phyloP scores from a whole-genome alignment of 2,113 vertebrate species.

The Prolemur simus region DNA sequence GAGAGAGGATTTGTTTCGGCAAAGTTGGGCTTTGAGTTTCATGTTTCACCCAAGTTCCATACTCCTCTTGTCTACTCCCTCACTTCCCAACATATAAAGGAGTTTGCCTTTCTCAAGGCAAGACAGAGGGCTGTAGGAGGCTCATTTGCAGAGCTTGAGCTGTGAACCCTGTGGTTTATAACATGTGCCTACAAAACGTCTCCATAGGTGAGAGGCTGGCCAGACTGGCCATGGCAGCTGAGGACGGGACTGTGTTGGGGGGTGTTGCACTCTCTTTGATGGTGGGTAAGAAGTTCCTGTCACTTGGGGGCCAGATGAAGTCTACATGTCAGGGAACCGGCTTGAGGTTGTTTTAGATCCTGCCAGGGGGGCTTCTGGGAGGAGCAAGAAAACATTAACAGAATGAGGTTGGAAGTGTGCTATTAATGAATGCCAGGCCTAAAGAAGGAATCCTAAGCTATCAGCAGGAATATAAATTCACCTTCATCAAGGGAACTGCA shows the following conservation, averaged over 20 bases:
- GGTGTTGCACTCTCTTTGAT: background rate
- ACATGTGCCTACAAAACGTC: background rate
- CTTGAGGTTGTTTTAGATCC: background rate
- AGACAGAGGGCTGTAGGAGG: background rate
- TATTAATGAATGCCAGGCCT: background rate
- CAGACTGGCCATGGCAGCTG: background rate
- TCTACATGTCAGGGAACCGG: background rate
- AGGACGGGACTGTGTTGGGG: background rate
- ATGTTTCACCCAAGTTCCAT: background rate
- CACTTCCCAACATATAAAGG: background rate
- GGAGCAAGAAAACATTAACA: background rate
- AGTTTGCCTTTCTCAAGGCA: background rate
- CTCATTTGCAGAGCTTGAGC: background rate
- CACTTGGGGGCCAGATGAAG: background rate
- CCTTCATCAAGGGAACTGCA: background rate
- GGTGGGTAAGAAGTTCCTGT: background rate
- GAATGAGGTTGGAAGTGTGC: no score
- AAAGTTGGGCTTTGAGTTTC: background rate
- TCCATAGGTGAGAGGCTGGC: background rate
- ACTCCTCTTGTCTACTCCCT: accelerated
- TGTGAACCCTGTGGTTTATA: background rate
- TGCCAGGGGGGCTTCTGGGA: background rate
- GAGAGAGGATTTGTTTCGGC: background rate
- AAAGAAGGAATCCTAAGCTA: background rate
- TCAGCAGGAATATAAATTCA: background rate